These are phyloP conservation scores for Ianthella basta DNA, from an alignment of 37 sponge, comb jelly and placozoan species.

Conservation along the genomic window DNA sequence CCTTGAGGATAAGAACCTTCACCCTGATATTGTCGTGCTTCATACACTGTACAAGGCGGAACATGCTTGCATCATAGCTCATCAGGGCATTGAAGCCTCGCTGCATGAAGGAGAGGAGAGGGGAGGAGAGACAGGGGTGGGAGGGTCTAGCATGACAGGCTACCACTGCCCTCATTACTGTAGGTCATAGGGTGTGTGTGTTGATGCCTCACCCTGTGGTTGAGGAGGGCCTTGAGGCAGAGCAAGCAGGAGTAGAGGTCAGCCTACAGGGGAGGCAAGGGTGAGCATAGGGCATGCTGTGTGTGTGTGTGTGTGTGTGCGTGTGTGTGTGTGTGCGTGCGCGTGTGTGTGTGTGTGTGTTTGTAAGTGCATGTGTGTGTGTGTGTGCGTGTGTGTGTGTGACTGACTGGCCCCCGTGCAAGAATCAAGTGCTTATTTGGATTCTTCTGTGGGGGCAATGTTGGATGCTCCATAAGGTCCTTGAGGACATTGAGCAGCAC, in stretches of 20 bases:
- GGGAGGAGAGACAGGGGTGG: neutral
- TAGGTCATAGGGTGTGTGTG: no score
- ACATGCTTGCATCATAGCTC: slow-evolving; percentile 67
- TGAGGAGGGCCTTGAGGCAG: slow-evolving; percentile 76
- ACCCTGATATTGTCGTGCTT: slow-evolving; percentile 25
- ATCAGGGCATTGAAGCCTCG: slow-evolving; percentile 76
- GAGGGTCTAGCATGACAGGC: neutral
- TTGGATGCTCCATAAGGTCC: slow-evolving; percentile 56
- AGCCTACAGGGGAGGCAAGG: slow-evolving; percentile 27
- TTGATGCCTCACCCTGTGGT: slow-evolving; percentile 57
- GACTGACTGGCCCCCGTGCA: slow-evolving; percentile 65
- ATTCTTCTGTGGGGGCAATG: slow-evolving; percentile 57
- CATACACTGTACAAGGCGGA: slow-evolving; percentile 54
- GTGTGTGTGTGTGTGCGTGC: no score
- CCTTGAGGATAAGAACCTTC: slow-evolving; percentile 69
- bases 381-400: no score
- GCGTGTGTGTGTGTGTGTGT: no score
- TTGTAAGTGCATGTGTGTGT: no score
- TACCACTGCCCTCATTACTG: neutral
- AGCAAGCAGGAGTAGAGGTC: slow-evolving; percentile 60
- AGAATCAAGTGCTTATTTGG: slow-evolving; percentile 55
- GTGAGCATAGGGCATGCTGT: neutral
- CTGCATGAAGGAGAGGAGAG: slow-evolving; percentile 28
- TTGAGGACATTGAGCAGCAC: slow-evolving; percentile 75
- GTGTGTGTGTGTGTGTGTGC: no score